Evolutionary conservation across 2,888 invertebrate genomes (phyloP), one percentile per base, ranked within the genome.

Genomic region (Osmoderma eremita): DNA sequence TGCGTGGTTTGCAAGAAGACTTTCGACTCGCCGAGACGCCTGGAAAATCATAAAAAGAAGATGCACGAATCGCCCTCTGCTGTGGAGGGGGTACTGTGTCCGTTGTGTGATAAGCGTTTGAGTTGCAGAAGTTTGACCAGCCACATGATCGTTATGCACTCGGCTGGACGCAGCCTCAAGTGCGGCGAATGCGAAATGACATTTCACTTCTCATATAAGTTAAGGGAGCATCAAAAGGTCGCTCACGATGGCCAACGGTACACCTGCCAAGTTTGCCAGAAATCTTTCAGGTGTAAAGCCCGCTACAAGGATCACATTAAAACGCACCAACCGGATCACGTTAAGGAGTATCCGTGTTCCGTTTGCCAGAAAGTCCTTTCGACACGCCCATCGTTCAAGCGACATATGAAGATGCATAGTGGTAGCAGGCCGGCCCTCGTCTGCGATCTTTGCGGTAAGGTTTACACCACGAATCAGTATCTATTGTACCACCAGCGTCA

Each of bases 371-470:
- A 68, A 17, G 51, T 56, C 5, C 62, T 30, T 30, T 3, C 30
- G 30, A 30, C 30, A 30, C 30, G 30, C 30, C 8, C 30, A 6
- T 2, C 42, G 12, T 41, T 65, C 1, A 36, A n/a, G 10, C 41
- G 41, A 20, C 63, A 63, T 20, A 36, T 38, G 36, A 13, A 63
- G 8, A 13, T 20, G 1, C 63, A 63, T 38, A 30, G 24, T 24
- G 22, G 38, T 1, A 20, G 12, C 18, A 58, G 20, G 13, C 22
- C 13, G 10, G 39, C 13, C 20, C 61, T 45, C 17, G 68, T 78
- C 5, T 86, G 86, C 69, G 84, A 86, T 65, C 81, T 82, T 4
- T 86, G 86, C 67, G 85, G 85, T 8, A 85, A 85, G 1, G 79
- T 79, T 0, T 73, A 81, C 0, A 79, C 79, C 0, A 81, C 79